These are phyloP conservation scores for Conistra vaccinii DNA, from an alignment of 2,888 invertebrate genomes.

Conservation along the genomic window DNA sequence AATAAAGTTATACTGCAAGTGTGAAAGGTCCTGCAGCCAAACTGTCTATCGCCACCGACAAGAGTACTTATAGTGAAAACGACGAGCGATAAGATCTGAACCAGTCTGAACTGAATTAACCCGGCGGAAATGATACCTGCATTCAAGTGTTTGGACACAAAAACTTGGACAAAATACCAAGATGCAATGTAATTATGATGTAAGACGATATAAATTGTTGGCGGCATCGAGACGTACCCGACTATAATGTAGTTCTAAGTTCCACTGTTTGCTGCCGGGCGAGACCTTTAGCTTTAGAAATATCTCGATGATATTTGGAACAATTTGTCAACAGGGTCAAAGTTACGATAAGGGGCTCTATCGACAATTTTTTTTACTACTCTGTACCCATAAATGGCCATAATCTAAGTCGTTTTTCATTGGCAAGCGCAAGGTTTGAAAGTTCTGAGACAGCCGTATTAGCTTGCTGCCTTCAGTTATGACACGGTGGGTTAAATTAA, in stretches of 20 bases:
- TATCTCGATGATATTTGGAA: slow-evolving; percentile 3
- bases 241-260: background rate
- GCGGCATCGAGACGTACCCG: slow-evolving; percentile 1
- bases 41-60: slow-evolving; percentile 23
- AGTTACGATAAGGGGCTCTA: slow-evolving; percentile 1
- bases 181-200: slow-evolving; percentile 9
- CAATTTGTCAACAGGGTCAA: slow-evolving; percentile 11
- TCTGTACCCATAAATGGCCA: background rate
- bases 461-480: background rate
- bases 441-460: background rate
- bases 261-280: background rate
- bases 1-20: background rate
- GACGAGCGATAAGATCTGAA: background rate
- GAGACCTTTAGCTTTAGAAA: slow-evolving; percentile 1
- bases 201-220: slow-evolving; percentile 6
- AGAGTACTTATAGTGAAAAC: background rate
- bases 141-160: slow-evolving; percentile 13
- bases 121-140: background rate
- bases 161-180: slow-evolving; percentile 21
- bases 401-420: too few relatives aligned
- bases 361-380: background rate
- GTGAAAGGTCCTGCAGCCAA: background rate
- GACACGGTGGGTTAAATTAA: background rate
- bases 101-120: too few relatives aligned
- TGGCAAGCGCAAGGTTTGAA: background rate